A percentile compares a stretch with the other conserved stretches of the same genome.
Conservation (phyloP, 2,888 invertebrate species). For the Pristionchus japonicus region DNA sequence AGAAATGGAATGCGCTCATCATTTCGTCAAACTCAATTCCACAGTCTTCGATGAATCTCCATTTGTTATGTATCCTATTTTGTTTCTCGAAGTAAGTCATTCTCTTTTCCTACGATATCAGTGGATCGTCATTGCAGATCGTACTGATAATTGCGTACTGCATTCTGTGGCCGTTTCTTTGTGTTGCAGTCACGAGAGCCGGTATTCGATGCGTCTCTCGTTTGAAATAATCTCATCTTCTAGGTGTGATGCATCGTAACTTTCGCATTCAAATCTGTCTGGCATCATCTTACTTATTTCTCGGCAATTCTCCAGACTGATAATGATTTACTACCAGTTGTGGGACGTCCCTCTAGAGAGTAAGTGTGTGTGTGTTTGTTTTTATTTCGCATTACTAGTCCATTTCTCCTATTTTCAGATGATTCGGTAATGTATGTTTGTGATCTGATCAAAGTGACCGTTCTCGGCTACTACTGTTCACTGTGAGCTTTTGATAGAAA, state of each 20-base stretch:
- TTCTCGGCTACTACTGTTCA: conserved; percentile 24
- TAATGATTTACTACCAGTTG: conserved; percentile 4
- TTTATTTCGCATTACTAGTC: background rate
- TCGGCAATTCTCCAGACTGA: background rate
- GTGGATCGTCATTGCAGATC: background rate
- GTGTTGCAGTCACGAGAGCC: background rate
- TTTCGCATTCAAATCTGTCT: conserved; percentile 24
- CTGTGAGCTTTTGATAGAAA: background rate
- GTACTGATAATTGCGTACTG: background rate
- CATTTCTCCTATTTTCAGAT: background rate
- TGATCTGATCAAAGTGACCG: conserved; percentile 1
- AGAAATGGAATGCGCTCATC: background rate
- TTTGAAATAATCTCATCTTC: background rate
- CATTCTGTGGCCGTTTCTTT: background rate
- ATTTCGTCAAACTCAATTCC: conserved; percentile 26
- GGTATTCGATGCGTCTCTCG: background rate
- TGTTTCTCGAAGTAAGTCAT: background rate
- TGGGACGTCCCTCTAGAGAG: background rate
- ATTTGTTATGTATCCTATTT: background rate
- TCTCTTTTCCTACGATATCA: too few relatives aligned
- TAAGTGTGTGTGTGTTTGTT: too few relatives aligned
- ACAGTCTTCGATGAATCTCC: background rate
- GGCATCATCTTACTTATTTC: background rate
- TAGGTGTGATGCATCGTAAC: conserved; percentile 17
- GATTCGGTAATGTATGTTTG: background rate